Percentiles rank a stretch among this genome's conserved stretches.
These are phyloP conservation scores for Grammomys surdaster DNA, from an alignment of 2,113 vertebrate species.

Conservation along the genomic window DNA sequence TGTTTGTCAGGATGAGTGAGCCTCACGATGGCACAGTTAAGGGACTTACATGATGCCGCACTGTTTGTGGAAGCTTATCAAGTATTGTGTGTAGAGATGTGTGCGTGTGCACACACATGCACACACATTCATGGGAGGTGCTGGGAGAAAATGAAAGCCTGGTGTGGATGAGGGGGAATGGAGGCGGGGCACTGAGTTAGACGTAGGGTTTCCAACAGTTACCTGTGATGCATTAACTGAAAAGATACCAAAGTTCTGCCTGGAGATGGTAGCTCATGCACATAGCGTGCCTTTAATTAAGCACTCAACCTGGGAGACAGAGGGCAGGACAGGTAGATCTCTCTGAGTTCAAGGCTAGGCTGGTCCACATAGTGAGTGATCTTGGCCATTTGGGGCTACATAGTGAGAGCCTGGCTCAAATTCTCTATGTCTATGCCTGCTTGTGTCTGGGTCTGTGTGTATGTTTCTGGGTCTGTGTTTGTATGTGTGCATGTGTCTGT, in stretches of 20 bases:
- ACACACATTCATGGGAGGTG: neutral
- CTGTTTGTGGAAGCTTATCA: neutral
- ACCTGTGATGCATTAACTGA: fast-evolving
- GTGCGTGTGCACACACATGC: neutral
- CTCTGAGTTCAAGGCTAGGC: neutral
- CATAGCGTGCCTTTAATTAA: neutral
- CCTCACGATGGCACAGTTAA: neutral
- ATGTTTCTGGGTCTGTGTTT: too few species aligned
- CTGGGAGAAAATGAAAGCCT: neutral
- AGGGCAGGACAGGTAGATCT: neutral
- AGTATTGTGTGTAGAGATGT: neutral
- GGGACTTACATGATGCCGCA: neutral
- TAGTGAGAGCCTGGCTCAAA: neutral
- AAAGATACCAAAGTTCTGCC: neutral
- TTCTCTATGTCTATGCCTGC: neutral
- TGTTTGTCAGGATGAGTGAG: too few species aligned
- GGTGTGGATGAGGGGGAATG: fast-evolving
- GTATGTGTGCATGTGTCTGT: neutral
- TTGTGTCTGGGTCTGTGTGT: neutral
- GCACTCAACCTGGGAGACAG: neutral
- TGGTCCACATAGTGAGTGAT: neutral
- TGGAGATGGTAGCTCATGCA: neutral
- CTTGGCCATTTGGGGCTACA: neutral
- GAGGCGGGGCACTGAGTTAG: neutral
- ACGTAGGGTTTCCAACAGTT: fast-evolving